Percentiles rank a stretch among this genome's conserved stretches.
Conservation (phyloP, 2,797 vertebrate genomes). For the Sebastes diploproa region DNA sequence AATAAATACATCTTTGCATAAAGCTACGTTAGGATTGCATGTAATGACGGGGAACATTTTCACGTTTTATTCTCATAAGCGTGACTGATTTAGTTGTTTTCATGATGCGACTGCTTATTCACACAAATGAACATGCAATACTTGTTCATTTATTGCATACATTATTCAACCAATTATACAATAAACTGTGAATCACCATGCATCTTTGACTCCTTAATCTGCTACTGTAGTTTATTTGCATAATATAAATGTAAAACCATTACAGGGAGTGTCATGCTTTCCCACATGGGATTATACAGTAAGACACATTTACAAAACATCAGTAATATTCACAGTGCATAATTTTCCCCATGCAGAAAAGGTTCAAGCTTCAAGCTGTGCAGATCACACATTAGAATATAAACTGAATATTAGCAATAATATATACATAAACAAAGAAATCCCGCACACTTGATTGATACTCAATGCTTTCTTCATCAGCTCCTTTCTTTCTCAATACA, state of each 20-base stretch:
- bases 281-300: constrained; percentile 26
- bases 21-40: background rate
- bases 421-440: constrained; percentile 17
- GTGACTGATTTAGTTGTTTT: constrained; percentile 4
- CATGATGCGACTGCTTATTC: constrained; percentile 6
- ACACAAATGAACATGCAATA: constrained; percentile 33
- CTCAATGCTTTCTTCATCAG: background rate
- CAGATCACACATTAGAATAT: background rate
- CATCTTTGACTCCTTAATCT: constrained; percentile 37
- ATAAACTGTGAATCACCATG: constrained; percentile 38
- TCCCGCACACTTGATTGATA: background rate
- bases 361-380: constrained; percentile 8
- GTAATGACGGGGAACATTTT: background rate
- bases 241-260: constrained; percentile 41
- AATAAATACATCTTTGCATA: constrained; percentile 29
- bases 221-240: constrained; percentile 46
- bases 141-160: constrained; percentile 39
- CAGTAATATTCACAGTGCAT: background rate
- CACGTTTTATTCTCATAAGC: constrained; percentile 11
- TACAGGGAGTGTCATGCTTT: background rate
- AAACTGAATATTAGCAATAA: constrained; percentile 5
- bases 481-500: background rate
- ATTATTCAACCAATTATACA: constrained; percentile 53
- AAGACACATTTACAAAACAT: constrained; percentile 33
- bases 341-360: background rate